Base-by-base conservation (phyloP, 2,113 vertebrate species). In the Lamprologus speciosus region DNA sequence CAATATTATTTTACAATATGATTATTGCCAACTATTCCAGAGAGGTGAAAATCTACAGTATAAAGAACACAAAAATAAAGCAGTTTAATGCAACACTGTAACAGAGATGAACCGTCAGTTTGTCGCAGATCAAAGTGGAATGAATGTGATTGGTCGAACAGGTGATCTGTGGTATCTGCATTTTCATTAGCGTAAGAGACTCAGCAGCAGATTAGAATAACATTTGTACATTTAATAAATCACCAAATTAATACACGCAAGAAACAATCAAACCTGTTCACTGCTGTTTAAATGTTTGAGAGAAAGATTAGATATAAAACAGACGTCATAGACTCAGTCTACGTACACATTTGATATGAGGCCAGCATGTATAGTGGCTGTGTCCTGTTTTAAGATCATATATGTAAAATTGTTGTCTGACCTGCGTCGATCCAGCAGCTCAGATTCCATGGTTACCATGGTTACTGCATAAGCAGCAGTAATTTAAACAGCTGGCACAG, bases 341-440 rank as follows among this genome's bases (percentile, higher is more conserved):
- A 0, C 9, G 3, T 53, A 0, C 19, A n/a, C 19, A 9, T 51
- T 0, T n/a, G 8, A n/a, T 50, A 50, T n/a, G 5, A 51, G 50
- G 17, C 17, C 50, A 51, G 50, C 17, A n/a, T 1, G 17, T 51
- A 9, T 9, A 9, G 5, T n/a, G 17, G 17, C 50, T 9, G 50
- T 51, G 17, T 51, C 17, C 17, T 9, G n/a, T n/a, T n/a, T n/a
- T n/a, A n/a, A n/a, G n/a, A 51, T 19, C 8, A 3, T n/a, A 51
- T 1, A 51, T 51, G 47, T 50, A 5, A 50, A 50, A 19, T 3
- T 1, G 1, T 19, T 51, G 8, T 51, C 47, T 51, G 17, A 2
- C 17, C 47, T 5, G 17, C 4, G 1, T 51, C 1, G 3, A 51
- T 51, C 17, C 47, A 51, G 47, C 8, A 1, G 2, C 47, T 50